These are phyloP conservation scores for Oreochromis spilurus DNA, from an alignment of 2,113 vertebrate species.

Conservation along the genomic window DNA sequence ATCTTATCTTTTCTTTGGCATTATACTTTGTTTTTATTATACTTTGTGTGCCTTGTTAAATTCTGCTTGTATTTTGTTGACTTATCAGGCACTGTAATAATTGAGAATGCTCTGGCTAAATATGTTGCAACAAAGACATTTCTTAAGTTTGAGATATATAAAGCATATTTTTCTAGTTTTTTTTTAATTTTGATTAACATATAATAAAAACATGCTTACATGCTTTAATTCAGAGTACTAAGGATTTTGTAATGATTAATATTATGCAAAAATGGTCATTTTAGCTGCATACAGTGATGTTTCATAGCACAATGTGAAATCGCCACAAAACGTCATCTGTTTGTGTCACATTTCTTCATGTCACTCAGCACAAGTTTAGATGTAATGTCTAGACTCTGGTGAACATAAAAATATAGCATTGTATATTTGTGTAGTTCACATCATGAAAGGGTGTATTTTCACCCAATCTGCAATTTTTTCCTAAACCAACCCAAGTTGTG, in stretches of 20 bases:
- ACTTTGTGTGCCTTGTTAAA: too few relatives aligned
- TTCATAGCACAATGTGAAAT: not conserved
- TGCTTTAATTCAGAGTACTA: not conserved
- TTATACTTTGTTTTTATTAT: not conserved
- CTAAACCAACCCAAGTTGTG: not conserved
- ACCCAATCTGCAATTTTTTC: not conserved
- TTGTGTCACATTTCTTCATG: not conserved
- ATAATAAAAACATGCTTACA: not conserved
- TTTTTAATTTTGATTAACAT: not conserved
- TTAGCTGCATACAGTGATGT: not conserved
- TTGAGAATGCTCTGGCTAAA: not conserved
- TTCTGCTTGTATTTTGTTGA: not conserved
- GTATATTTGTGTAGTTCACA: not conserved
- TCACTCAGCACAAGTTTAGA: not conserved
- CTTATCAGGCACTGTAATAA: not conserved
- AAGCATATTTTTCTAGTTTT: not conserved
- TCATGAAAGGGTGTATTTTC: not conserved
- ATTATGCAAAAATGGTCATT: not conserved
- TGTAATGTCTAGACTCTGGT: not conserved
- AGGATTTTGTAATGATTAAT: not conserved
- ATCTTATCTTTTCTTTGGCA: not conserved
- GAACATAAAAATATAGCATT: not conserved
- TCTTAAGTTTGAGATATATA: not conserved
- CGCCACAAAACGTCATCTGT: rapidly evolving
- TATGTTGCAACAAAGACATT: not conserved